These are phyloP conservation scores for Drosophila tsacasi DNA, from an alignment of 1,140 invertebrate species.

Conservation along the genomic window DNA sequence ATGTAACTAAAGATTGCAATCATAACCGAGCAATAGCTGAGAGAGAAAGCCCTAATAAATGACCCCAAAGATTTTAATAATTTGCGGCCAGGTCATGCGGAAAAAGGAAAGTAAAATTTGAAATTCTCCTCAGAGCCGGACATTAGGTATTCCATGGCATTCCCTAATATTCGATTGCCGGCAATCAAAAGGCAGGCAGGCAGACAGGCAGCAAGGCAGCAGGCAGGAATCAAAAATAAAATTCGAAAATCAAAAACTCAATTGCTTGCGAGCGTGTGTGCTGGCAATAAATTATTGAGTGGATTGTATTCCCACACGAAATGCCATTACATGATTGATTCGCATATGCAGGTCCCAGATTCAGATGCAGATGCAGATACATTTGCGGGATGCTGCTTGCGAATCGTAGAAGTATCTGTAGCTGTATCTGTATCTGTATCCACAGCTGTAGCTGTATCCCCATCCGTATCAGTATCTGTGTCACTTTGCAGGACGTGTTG, in stretches of 20 bases:
- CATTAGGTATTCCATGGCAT: constrained; percentile 21
- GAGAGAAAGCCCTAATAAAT: neutral
- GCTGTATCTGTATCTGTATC: neutral
- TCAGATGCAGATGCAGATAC: constrained; percentile 29
- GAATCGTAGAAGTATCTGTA: neutral
- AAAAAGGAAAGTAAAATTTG: constrained; percentile 24
- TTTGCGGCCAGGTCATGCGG: neutral
- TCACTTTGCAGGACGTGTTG: constrained; percentile 27
- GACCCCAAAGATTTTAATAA: constrained; percentile 1
- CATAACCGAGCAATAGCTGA: neutral
- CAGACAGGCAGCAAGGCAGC: constrained; percentile 4
- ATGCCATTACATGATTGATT: constrained; percentile 68
- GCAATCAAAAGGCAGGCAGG: constrained; percentile 30
- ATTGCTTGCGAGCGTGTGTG: constrained; percentile 24
- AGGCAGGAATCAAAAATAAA: constrained; percentile 30
- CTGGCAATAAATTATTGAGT: constrained; percentile 55
- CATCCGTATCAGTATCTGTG: constrained; percentile 14
- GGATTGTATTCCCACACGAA: constrained; percentile 51
- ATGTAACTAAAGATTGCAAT: neutral
- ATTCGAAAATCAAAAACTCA: constrained; percentile 38
- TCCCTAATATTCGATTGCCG: constrained; percentile 31
- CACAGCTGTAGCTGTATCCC: neutral
- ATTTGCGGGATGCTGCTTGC: constrained; percentile 5
- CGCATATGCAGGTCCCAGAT: constrained; percentile 22
- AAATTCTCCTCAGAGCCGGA: constrained; percentile 1